A percentile compares a stretch with the other conserved stretches of the same genome.
Conservation (phyloP, 2,888 invertebrate species). For the Ornithoptera priamus region DNA sequence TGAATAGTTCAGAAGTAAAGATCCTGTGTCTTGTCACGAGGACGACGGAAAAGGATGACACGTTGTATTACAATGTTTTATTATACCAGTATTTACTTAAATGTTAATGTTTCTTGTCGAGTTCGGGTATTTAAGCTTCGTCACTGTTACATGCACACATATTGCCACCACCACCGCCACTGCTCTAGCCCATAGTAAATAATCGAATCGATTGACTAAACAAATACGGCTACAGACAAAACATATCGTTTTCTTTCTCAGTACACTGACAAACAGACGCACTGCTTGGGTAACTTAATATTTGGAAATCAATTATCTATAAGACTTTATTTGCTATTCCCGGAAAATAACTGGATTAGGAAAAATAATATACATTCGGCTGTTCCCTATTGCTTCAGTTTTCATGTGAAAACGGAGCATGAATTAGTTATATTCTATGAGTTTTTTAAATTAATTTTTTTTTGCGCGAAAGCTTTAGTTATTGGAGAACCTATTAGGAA, state of each 20-base stretch:
- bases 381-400: conserved; percentile 35
- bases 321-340: conserved; percentile 56
- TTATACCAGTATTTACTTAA: too few relatives aligned
- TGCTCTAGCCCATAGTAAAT: neutral
- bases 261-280: conserved; percentile 50
- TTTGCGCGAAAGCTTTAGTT: too few relatives aligned
- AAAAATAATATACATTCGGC: conserved; percentile 48
- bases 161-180: neutral
- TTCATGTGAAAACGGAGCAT: conserved; percentile 1
- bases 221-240: conserved; percentile 42
- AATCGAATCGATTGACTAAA: conserved; percentile 13
- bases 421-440: conserved; percentile 6
- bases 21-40: too few relatives aligned
- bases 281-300: conserved; percentile 61
- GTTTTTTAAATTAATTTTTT: neutral
- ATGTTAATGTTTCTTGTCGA: too few relatives aligned
- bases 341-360: conserved; percentile 62
- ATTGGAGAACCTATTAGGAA: too few relatives aligned
- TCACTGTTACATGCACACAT: too few relatives aligned
- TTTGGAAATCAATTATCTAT: conserved; percentile 73
- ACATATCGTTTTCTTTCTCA: conserved; percentile 54
- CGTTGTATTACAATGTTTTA: too few relatives aligned
- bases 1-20: too few relatives aligned
- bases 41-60: too few relatives aligned
- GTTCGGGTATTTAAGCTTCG: too few relatives aligned